Base-by-base conservation (phyloP, 1,140 invertebrate genomes). In the Frieseomelitta varia region DNA sequence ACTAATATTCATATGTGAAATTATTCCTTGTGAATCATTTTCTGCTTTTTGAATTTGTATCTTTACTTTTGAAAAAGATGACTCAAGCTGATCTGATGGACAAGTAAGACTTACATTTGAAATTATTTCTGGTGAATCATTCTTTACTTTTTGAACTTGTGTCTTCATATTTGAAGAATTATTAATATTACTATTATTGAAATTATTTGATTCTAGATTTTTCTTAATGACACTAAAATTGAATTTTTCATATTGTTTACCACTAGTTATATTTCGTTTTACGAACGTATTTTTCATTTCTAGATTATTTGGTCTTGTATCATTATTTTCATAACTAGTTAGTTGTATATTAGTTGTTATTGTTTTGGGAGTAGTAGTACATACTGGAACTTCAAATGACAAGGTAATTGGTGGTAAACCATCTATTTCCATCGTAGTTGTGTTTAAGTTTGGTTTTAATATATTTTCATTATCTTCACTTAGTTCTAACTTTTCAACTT, bases 331-430 rank as follows among this genome's bases (percentile, higher is more conserved):
- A 51, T 27, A 39, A 77, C 2, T 21, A 65, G 2, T 30, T 0
- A 74, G 1, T 79, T n/a, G 39, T 14, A 1, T 19, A 34, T 67
- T 75, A 30, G 53, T 8, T 34, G 11, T 68, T 47, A 84, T 27
- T 14, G 61, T 74, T 68, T 68, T 4, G 53, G 77, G 4, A 56
- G 21, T 24, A 34, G 53, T 19, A 15, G 30, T 51, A 15, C 14
- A 72, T 21, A 2, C 14, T 47, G 84, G 75, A 19, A 72, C 27
- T 75, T 85, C 68, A 63, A 75, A 87, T 24, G 72, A 53, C 15
- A 87, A 56, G 27, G 69, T 87, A 75, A 87, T 78, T 8, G 86
- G 86, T 19, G 85, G 85, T 10, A 87, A 82, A 65, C 86, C 84
- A 74, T 85, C 75, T 86, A 86, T 61, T 75, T 86, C 19, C 51